Percentiles rank a stretch among this genome's conserved stretches.
These are phyloP conservation scores for Ichneumoninae sp. DNA, from an alignment of 2,888 invertebrate species.

Conservation along the genomic window DNA sequence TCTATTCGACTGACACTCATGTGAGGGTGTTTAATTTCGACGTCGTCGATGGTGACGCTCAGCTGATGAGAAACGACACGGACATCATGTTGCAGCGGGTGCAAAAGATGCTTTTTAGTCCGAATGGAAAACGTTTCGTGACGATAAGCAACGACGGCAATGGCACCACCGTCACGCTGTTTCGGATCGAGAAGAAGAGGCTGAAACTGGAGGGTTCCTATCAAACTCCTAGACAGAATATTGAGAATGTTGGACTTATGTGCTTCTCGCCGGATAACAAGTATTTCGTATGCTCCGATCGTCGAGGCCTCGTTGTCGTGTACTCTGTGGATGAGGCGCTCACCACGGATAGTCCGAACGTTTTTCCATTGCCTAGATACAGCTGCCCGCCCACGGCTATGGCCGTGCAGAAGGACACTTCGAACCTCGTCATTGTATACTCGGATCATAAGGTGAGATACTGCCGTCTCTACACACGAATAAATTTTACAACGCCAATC, in stretches of 20 bases:
- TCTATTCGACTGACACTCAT: constrained; percentile 90
- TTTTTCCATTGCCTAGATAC: constrained; percentile 89
- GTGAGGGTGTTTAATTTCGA: constrained; percentile 89
- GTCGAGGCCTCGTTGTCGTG: constrained; percentile 88
- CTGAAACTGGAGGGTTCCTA: constrained; percentile 75
- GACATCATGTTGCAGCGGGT: constrained; percentile 75
- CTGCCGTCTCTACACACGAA: background rate
- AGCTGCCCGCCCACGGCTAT: constrained; percentile 90
- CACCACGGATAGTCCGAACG: constrained; percentile 68
- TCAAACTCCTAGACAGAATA: constrained; percentile 73
- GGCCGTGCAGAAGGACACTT: constrained; percentile 87
- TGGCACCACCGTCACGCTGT: constrained; percentile 74
- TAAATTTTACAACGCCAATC: background rate
- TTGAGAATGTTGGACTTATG: constrained; percentile 73
- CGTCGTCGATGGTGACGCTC: constrained; percentile 84
- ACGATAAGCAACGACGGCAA: constrained; percentile 73
- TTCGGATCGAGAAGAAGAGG: constrained; percentile 76
- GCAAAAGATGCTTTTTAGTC: constrained; percentile 81
- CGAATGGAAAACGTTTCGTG: constrained; percentile 78
- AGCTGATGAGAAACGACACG: constrained; percentile 76
- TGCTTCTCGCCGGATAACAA: constrained; percentile 85
- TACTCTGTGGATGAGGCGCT: constrained; percentile 85
- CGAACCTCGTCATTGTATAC: constrained; percentile 90
- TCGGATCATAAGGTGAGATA: constrained; percentile 90
- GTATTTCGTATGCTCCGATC: constrained; percentile 89